These are phyloP conservation scores for Hyalella azteca DNA, from an alignment of 2,888 invertebrate genomes.

Conservation along the genomic window DNA sequence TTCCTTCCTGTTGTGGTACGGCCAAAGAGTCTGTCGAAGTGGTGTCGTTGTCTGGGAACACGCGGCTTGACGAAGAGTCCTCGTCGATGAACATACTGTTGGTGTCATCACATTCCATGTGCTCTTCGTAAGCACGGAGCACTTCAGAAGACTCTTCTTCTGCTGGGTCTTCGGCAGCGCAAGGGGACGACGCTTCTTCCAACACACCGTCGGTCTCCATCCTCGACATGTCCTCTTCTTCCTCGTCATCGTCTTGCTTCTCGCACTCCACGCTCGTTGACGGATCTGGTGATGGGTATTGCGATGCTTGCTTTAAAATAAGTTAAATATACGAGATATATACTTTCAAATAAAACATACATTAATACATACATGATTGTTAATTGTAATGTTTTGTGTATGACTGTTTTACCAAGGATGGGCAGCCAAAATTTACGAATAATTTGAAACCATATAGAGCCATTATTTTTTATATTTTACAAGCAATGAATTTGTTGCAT, in stretches of 20 bases:
- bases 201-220: constrained; percentile 51
- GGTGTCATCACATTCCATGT: constrained; percentile 59
- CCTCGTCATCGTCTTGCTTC: constrained; percentile 50
- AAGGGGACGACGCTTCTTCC: constrained; percentile 31
- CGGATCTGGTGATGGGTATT: neutral
- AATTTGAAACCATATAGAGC: too few relatives aligned
- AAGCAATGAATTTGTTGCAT: too few relatives aligned
- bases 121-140: constrained; percentile 46
- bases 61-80: constrained; percentile 60
- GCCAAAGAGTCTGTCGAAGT: constrained; percentile 58
- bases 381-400: too few relatives aligned
- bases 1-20: constrained; percentile 58
- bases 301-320: neutral
- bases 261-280: constrained; percentile 13
- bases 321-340: too few relatives aligned
- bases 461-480: too few relatives aligned
- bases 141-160: constrained; percentile 57
- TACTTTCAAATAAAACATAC: too few relatives aligned
- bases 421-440: too few relatives aligned
- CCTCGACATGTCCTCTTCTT: constrained; percentile 45
- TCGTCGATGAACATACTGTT: constrained; percentile 57
- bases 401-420: too few relatives aligned
- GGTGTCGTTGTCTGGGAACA: constrained; percentile 59
- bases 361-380: too few relatives aligned
- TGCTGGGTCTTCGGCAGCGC: constrained; percentile 18